Evolutionary conservation across 2,888 invertebrate genomes (phyloP).

Genomic region (Coelogynopora nodosa): DNA sequence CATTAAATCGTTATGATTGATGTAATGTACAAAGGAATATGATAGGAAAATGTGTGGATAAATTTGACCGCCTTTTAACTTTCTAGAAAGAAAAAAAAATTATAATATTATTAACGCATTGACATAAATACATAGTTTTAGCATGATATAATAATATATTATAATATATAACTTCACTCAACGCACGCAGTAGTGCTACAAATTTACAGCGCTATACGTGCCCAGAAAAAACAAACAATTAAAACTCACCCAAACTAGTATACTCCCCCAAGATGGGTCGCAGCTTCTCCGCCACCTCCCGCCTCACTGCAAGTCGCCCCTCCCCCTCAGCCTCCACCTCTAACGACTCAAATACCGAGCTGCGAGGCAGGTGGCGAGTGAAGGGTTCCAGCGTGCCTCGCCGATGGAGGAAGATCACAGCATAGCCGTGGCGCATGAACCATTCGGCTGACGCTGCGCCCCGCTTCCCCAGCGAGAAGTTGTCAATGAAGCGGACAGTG

Average conservation of each 20-base stretch:
- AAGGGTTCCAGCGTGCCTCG: constrained; percentile 85
- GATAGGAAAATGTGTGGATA: too few relatives aligned
- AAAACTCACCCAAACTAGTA: background rate
- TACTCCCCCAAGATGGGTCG: constrained; percentile 14
- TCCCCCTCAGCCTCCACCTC: background rate
- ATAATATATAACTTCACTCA: too few relatives aligned
- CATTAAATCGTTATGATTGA: too few relatives aligned
- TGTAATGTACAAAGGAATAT: too few relatives aligned
- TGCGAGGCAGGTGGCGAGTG: constrained; percentile 72
- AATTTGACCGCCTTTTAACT: too few relatives aligned
- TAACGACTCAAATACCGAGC: background rate
- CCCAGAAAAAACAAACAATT: too few relatives aligned
- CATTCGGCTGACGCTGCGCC: constrained; percentile 92
- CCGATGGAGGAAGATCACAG: constrained; percentile 88
- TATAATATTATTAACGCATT: too few relatives aligned
- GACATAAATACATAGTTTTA: too few relatives aligned
- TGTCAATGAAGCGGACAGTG: constrained; percentile 94
- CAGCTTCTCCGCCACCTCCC: background rate
- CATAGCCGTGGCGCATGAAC: constrained; percentile 76
- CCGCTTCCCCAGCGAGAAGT: constrained; percentile 82
- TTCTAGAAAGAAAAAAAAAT: too few relatives aligned
- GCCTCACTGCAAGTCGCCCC: background rate
- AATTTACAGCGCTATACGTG: too few relatives aligned
- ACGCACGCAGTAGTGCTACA: too few relatives aligned
- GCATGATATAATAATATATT: too few relatives aligned